Base-by-base conservation (phyloP, 2,113 vertebrate genomes). In the Menura novaehollandiae region DNA sequence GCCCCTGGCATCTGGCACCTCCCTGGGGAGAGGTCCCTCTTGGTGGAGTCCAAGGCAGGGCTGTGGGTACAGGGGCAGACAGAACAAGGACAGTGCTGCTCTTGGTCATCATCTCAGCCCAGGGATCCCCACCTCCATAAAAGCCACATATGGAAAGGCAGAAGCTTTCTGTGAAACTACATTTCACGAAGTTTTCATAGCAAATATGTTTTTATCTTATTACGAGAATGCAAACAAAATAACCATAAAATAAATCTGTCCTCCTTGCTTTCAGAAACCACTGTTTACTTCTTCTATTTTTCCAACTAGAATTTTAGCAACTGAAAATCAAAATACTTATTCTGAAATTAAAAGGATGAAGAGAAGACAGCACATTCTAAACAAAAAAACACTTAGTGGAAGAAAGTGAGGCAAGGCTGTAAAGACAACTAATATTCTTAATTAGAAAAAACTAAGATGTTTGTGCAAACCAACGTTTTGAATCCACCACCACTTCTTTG, bases 1-100 rank as follows among this genome's bases (percentile, higher is more conserved):
- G 22, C 4, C 21, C 18, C 4, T 7, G 28, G 12, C 58, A 60
- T 4, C 0, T 0, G 10, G 9, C 15, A 69, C 5, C 2, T 58
- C 5, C 2, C 10, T 35, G 41, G 28, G 39, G 28, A 28, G 27
- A 30, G 5, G 13, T 39, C 32, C 1, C 0, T 4, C 13, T 20
- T 24, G 4, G 4, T 41, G 43, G 43, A 79, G 37, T 16, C 33
- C 20, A 51, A 24, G 30, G 18, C 26, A 60, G 30, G 13, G 3
- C 11, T 44, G 19, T 28, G 26, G 20, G 37, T 15, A 69, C 24
- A 27, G 3, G 9, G 3, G 15, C 39, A 39, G 13, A 21, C 8
- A 66, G 21, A 41, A 19, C 3, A 51, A 30, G 11, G 12, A 47
- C 21, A 30, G 7, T 4, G 4, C 6, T 68, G 20, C 11, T 41